Percentiles rank a stretch among this genome's conserved stretches.
phyloP scores from a whole-genome alignment of 1,140 invertebrate genomes.

The Hydropsyche tenuis region DNA sequence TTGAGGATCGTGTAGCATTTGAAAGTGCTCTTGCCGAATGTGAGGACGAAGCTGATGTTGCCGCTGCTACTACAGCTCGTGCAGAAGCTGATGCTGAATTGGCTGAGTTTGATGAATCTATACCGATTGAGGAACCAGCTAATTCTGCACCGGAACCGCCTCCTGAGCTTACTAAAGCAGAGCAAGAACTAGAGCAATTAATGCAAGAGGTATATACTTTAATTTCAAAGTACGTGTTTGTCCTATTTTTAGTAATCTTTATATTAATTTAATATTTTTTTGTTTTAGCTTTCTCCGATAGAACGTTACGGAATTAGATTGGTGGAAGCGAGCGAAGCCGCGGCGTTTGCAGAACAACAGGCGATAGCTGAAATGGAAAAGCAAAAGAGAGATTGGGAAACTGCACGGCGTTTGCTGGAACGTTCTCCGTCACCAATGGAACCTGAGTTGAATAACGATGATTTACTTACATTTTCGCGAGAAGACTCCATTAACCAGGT shows the following conservation, averaged over 20 bases:
- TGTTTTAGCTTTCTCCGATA: conserved; percentile 81
- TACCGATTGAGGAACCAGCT: conserved; percentile 80
- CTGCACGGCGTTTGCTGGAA: conserved; percentile 80
- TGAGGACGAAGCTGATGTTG: conserved; percentile 94
- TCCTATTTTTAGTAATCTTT: conserved; percentile 21
- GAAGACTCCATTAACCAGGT: conserved; percentile 83
- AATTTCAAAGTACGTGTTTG: too few relatives aligned
- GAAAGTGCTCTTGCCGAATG: conserved; percentile 87
- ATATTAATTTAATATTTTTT: conserved; percentile 17
- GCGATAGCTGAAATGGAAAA: conserved; percentile 91
- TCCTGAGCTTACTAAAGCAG: conserved; percentile 78
- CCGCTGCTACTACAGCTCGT: conserved; percentile 87
- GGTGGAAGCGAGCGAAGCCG: conserved; percentile 87
- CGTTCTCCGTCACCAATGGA: conserved; percentile 65
- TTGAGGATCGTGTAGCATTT: conserved; percentile 60
- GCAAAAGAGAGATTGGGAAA: conserved; percentile 94
- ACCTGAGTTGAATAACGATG: conserved; percentile 67
- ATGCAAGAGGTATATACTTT: conserved; percentile 75
- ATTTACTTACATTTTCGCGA: conserved; percentile 63
- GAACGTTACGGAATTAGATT: conserved; percentile 93
- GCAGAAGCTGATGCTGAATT: conserved; percentile 93
- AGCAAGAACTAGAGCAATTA: conserved; percentile 81
- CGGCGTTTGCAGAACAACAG: conserved; percentile 82
- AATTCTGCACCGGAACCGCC: conserved; percentile 61
- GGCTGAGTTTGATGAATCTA: conserved; percentile 96